Conservation (phyloP, 2,888 invertebrate genomes). For the Linyphia triangularis region DNA sequence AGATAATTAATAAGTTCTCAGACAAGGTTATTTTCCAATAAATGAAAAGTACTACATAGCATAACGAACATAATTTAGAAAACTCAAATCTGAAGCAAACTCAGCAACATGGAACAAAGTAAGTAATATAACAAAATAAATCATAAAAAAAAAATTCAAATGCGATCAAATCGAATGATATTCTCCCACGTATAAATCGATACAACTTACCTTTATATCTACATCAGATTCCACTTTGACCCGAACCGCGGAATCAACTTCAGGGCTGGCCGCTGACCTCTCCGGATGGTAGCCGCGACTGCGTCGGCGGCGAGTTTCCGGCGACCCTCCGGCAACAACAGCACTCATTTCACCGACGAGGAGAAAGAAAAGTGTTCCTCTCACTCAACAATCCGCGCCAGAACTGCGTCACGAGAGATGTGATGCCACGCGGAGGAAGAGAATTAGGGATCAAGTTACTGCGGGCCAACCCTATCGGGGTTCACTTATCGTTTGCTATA, state of each 20-base stretch:
- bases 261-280: background rate
- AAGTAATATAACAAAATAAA: too few species aligned
- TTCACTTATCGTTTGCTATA: background rate
- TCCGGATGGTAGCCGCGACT: conserved; percentile 15
- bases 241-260: background rate
- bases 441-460: conserved; percentile 32
- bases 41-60: too few species aligned
- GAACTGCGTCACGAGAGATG: conserved; percentile 29
- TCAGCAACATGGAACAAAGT: too few species aligned
- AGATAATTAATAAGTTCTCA: too few species aligned
- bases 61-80: too few species aligned
- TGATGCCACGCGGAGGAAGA: conserved; percentile 5
- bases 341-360: conserved; percentile 49
- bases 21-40: too few species aligned
- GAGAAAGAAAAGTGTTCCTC: too few species aligned
- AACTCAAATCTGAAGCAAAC: too few species aligned
- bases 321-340: conserved; percentile 57
- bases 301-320: conserved; percentile 42
- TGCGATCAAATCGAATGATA: too few species aligned
- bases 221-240: conserved; percentile 48
- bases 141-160: too few species aligned
- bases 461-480: background rate
- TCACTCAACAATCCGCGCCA: background rate
- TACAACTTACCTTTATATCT: conserved; percentile 56
- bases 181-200: background rate